Percentiles rank a stretch among this genome's conserved stretches.
These are phyloP conservation scores for Myoxocephalus aenaeus DNA, from an alignment of 2,797 vertebrate genomes.

Conservation along the genomic window DNA sequence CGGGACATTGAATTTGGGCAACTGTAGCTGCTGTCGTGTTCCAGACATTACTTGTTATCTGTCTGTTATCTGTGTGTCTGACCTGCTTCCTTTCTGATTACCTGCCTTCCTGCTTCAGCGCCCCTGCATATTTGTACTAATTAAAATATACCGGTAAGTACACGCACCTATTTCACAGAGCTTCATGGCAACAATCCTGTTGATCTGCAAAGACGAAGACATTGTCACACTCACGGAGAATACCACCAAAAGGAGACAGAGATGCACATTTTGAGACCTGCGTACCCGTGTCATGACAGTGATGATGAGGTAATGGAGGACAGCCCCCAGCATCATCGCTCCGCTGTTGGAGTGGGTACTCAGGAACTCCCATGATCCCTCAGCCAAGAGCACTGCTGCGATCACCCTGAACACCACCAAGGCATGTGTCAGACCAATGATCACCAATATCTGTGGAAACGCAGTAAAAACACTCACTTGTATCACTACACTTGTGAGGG, in stretches of 20 bases:
- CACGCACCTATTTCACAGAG: constrained; percentile 91
- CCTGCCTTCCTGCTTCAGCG: neutral
- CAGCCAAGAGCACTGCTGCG: constrained; percentile 79
- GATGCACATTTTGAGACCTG: neutral
- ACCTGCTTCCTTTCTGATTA: constrained; percentile 18
- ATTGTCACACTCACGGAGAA: constrained; percentile 1
- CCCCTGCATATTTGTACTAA: neutral
- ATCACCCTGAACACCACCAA: constrained; percentile 93
- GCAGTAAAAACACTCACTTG: constrained; percentile 12
- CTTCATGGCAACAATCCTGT: constrained; percentile 87
- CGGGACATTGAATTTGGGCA: neutral
- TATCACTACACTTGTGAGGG: neutral
- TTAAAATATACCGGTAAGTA: neutral
- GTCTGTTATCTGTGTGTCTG: constrained; percentile 4
- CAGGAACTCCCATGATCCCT: constrained; percentile 76
- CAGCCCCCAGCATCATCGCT: constrained; percentile 87
- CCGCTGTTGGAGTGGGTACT: constrained; percentile 81
- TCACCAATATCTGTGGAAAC: constrained; percentile 85
- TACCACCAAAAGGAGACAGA: neutral
- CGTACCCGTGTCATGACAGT: constrained; percentile 92
- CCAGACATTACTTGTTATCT: neutral
- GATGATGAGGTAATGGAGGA: constrained; percentile 92
- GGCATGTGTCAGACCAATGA: constrained; percentile 89
- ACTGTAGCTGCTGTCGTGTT: neutral
- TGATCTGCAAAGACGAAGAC: constrained; percentile 84